A percentile compares a stretch with the other conserved stretches of the same genome.
Conservation (phyloP, 2,888 invertebrate genomes). For the Lasioglossum lativentre region DNA sequence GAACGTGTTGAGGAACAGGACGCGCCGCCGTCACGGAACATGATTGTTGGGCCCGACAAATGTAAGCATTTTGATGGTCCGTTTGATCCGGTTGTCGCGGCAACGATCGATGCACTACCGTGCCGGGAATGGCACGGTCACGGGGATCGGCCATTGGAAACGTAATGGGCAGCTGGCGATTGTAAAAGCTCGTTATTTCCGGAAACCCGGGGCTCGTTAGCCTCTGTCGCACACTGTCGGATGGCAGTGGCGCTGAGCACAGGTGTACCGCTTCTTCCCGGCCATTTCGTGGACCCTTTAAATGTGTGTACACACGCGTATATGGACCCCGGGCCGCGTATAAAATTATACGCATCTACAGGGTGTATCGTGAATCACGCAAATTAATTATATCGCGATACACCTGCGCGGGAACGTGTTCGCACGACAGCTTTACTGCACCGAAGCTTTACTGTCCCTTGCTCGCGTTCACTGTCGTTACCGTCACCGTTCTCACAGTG, state of each 20-base stretch:
- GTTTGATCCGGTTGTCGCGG: neutral
- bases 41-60: neutral
- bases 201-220: slow-evolving; percentile 63
- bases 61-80: neutral
- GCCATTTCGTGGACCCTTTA: slow-evolving; percentile 38
- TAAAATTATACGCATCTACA: slow-evolving; percentile 50
- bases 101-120: neutral
- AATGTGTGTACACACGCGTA: slow-evolving; percentile 18
- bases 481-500: neutral
- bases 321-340: slow-evolving; percentile 21
- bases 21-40: no score
- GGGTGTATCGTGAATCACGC: slow-evolving; percentile 52
- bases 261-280: slow-evolving; percentile 57
- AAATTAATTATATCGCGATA: slow-evolving; percentile 55
- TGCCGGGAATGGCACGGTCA: neutral
- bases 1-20: neutral
- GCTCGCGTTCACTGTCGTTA: neutral
- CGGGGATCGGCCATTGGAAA: slow-evolving; percentile 50
- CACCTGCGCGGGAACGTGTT: slow-evolving; percentile 51
- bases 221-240: slow-evolving; percentile 45
- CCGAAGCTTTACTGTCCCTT: slow-evolving; percentile 23
- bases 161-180: slow-evolving; percentile 67
- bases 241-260: slow-evolving; percentile 32
- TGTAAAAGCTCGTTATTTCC: slow-evolving; percentile 69
- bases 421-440: slow-evolving; percentile 32